Percentiles rank a stretch among this genome's conserved stretches.
Conservation (phyloP, 2,113 vertebrate genomes). For the Corvus hawaiiensis region DNA sequence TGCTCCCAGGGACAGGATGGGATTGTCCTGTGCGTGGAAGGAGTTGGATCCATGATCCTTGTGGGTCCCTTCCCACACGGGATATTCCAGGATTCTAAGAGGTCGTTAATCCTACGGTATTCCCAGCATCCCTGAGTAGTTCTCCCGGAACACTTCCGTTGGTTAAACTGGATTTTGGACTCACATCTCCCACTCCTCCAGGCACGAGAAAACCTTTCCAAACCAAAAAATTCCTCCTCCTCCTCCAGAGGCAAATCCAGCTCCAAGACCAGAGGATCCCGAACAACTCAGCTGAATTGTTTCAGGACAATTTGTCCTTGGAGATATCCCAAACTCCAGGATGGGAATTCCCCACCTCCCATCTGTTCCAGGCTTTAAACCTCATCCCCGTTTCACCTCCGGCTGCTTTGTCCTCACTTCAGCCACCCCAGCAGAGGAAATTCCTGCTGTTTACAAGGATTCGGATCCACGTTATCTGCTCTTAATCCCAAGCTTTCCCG, state of each 20-base stretch:
- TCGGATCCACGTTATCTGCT: neutral
- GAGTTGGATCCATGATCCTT: neutral
- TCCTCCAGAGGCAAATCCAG: neutral
- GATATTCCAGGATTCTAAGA: neutral
- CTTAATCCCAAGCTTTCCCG: neutral
- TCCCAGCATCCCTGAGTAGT: neutral
- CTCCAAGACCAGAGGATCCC: neutral
- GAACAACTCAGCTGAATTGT: neutral
- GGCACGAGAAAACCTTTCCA: neutral
- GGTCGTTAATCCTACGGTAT: fast-evolving
- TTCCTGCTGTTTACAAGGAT: neutral
- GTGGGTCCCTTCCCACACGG: neutral
- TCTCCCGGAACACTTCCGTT: neutral
- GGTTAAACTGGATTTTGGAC: neutral
- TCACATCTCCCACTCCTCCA: neutral
- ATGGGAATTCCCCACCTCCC: neutral
- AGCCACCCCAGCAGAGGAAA: neutral
- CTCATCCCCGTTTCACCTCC: neutral
- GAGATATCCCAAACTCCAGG: neutral
- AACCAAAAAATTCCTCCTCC: neutral
- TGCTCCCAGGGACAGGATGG: neutral
- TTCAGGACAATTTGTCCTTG: neutral
- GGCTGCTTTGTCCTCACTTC: neutral
- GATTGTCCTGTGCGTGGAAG: neutral
- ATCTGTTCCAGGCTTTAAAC: neutral